phyloP scores from a whole-genome alignment of 2,888 invertebrate genomes.

The Phymatocera aterrima region DNA sequence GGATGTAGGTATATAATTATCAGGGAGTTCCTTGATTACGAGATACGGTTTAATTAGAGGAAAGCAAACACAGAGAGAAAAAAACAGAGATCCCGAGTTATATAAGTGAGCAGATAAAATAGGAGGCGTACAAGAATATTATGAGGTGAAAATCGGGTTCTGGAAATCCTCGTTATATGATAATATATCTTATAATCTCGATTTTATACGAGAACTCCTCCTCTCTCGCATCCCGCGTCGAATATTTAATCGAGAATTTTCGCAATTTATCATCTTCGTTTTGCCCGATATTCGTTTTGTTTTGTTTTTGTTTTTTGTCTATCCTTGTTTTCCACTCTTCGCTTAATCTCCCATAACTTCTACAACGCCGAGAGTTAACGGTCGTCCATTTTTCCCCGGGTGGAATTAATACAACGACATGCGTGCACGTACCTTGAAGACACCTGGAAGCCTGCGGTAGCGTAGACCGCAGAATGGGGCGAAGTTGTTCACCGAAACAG shows the following conservation, averaged over 20 bases:
- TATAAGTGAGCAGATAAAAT: conserved; percentile 14
- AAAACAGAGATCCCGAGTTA: not conserved
- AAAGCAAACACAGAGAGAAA: not conserved
- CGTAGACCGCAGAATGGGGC: not conserved
- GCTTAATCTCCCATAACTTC: not conserved
- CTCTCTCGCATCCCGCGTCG: not conserved
- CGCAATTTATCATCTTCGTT: too few species aligned
- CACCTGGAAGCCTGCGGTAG: too few species aligned
- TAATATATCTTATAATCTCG: not conserved
- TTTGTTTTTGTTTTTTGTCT: not conserved
- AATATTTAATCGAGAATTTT: not conserved
- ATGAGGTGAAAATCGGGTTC: conserved; percentile 5
- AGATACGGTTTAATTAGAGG: conserved; percentile 20
- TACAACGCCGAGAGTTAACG: not conserved
- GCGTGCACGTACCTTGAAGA: too few species aligned
- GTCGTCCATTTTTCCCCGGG: not conserved
- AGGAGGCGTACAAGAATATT: not conserved
- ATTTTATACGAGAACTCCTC: not conserved
- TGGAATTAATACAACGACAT: not conserved
- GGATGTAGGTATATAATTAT: not conserved
- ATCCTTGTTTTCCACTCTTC: not conserved
- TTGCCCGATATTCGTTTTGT: not conserved
- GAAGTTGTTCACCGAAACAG: conserved; percentile 10
- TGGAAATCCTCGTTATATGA: not conserved
- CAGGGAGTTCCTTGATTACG: conserved; percentile 9